Conservation (phyloP, 2,797 vertebrate species). For the Coccyzus lansbergi region DNA sequence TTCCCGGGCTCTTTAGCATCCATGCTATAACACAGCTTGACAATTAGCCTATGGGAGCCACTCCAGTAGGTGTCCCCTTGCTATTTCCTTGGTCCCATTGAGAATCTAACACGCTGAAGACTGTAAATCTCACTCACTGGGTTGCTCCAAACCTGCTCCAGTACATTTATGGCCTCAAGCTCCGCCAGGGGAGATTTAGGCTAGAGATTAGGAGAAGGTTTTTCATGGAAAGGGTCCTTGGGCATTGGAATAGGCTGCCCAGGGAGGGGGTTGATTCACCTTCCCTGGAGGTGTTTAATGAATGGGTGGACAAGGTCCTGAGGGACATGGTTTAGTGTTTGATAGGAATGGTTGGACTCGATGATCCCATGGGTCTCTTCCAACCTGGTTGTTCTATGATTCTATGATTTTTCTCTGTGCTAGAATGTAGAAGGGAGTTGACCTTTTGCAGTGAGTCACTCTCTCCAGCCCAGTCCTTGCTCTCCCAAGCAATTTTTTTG, state of each 20-base stretch:
- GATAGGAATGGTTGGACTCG: too few relatives aligned
- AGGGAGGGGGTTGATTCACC: too few relatives aligned
- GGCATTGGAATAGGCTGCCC: too few relatives aligned
- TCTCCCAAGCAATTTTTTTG: not conserved
- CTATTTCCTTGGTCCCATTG: not conserved
- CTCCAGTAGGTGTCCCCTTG: not conserved
- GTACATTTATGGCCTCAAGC: too few relatives aligned
- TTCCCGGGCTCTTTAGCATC: not conserved
- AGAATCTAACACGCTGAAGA: not conserved
- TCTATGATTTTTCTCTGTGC: not conserved
- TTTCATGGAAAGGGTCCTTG: too few relatives aligned
- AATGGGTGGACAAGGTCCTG: too few relatives aligned
- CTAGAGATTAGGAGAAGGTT: too few relatives aligned
- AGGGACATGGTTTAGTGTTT: too few relatives aligned
- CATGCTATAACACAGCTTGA: not conserved
- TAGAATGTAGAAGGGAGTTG: not conserved
- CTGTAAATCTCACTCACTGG: not conserved
- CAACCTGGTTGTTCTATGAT: too few relatives aligned
- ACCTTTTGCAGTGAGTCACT: not conserved
- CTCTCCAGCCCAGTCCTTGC: not conserved
- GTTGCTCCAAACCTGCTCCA: not conserved
- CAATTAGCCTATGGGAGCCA: accelerated
- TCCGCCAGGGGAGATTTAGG: too few relatives aligned
- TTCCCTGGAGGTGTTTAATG: too few relatives aligned
- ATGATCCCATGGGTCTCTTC: too few relatives aligned